Conservation (phyloP, 2,888 invertebrate genomes). For the Tipula helvola region DNA sequence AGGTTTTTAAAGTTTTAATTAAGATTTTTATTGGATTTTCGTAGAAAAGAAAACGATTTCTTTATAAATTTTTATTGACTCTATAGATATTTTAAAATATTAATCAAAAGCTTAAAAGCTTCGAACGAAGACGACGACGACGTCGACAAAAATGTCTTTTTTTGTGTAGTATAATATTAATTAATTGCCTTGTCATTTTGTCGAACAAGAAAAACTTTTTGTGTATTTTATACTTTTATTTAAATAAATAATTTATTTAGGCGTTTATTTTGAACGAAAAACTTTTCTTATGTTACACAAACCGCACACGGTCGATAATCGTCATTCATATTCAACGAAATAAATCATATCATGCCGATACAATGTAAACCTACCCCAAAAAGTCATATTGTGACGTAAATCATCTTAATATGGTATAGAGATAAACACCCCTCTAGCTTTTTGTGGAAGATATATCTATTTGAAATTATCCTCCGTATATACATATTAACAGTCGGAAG, state of each 20-base stretch:
- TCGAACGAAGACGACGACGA: background rate
- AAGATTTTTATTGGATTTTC: background rate
- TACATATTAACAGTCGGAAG: background rate
- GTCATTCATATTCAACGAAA: background rate
- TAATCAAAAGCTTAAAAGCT: slow-evolving; percentile 4
- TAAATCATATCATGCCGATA: background rate
- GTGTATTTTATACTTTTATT: background rate
- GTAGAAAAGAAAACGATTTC: background rate
- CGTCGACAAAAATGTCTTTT: too few species aligned
- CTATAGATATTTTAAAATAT: background rate
- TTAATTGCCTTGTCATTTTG: background rate
- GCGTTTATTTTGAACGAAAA: background rate
- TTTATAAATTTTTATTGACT: background rate
- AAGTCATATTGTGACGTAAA: background rate
- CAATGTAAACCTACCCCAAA: background rate
- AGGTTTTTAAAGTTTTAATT: background rate
- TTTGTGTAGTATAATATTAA: background rate
- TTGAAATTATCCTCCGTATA: background rate
- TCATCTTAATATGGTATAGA: background rate
- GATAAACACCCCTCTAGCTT: background rate
- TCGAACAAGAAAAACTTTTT: background rate
- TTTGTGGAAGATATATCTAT: background rate
- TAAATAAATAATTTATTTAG: background rate
- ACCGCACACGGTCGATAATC: background rate
- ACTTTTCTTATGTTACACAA: background rate